Evolutionary conservation across 35 echinoderm and acorn worm genomes (phyloP).

Genomic region (Eucidaris tribuloides): DNA sequence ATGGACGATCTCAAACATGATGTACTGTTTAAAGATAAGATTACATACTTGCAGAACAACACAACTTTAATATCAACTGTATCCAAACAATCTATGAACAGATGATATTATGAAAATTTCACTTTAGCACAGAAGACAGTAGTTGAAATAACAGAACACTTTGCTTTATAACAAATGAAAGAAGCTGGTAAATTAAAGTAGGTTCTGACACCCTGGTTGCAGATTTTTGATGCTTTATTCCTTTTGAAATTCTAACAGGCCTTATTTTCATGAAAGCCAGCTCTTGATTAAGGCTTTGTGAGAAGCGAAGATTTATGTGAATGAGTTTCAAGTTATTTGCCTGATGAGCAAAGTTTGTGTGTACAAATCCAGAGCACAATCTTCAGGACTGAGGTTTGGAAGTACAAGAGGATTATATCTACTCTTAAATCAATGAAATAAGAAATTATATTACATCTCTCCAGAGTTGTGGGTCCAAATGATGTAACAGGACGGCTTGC

Average conservation of each 20-base stretch:
- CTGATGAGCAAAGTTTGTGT: background rate
- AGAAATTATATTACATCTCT: conserved; percentile 13
- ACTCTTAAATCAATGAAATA: background rate
- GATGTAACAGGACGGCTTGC: background rate
- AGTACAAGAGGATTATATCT: background rate
- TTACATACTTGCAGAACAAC: background rate
- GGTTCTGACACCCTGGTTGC: too few relatives aligned
- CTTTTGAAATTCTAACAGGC: too few relatives aligned
- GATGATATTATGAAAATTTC: background rate
- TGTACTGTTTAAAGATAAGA: background rate
- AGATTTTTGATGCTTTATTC: too few relatives aligned
- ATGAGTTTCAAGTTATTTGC: background rate
- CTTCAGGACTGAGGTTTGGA: background rate
- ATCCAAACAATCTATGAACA: background rate
- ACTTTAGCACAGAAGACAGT: background rate
- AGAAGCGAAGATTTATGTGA: background rate
- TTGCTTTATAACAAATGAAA: background rate
- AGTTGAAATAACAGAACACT: background rate
- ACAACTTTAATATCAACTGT: background rate
- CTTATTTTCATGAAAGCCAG: background rate
- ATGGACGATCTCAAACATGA: background rate
- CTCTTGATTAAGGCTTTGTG: background rate
- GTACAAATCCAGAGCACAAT: background rate
- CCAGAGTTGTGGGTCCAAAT: background rate
- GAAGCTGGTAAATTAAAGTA: background rate